Base-by-base conservation (phyloP, 2,888 invertebrate genomes). In the Sturmia bella region DNA sequence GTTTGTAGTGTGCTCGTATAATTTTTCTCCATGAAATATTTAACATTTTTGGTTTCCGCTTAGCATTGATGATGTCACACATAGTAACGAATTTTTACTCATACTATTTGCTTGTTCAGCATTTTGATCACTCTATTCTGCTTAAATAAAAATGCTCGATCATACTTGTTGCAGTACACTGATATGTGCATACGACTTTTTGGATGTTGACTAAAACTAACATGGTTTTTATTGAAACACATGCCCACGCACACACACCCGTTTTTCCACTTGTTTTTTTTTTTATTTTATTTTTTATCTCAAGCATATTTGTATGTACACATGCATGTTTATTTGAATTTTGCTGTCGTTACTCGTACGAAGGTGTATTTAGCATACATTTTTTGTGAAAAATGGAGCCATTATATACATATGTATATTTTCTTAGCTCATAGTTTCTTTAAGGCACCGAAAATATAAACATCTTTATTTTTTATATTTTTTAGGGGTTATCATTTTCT, bases 321-420 rank as follows among this genome's bases (percentile, higher is more conserved):
- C 12, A 56, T 24, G 24, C 24, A 12, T 21, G 21, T 59, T 41
- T 56, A 15, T 56, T 32, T 17, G 17, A 56, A 56, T 37, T 3
- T 17, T 56, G 32, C 17, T 17, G n/a, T 9, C n/a, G 32, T 64
- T 41, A 1, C 59, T 15, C 24, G 43, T 15, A 24, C 15, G 43
- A 39, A 54, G 32, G 21, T 73, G 52, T 73, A 63, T 73, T 54
- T 32, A 63, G 45, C 54, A 73, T 54, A 73, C 9, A 32, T 63
- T 45, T 21, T 73, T 73, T 73, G 19, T 63, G 2, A 19, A 1
- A 24, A 21, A 69, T 19, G 11, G 15, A 66, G 11, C 41, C 19
- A 54, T 48, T 48, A 27, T 41, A 17, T 21, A 17, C 19, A n/a
- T n/a, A n/a, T 32, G 32, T 6, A 6, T 4, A 6, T 27, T 4